These are phyloP conservation scores for Heliconius charithonia DNA, from an alignment of 2,888 invertebrate genomes.

Conservation along the genomic window DNA sequence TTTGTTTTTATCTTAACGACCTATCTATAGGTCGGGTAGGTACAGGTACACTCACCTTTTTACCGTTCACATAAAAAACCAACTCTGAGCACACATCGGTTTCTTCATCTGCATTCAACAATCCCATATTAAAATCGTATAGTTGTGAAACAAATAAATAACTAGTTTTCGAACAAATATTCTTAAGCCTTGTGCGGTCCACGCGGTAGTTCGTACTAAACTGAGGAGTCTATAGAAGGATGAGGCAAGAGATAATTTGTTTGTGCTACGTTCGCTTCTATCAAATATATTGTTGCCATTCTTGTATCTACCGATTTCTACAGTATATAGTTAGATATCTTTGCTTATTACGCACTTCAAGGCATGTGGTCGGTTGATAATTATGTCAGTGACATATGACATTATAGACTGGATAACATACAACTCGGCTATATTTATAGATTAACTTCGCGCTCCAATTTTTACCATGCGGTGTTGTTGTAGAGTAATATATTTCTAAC, in stretches of 20 bases:
- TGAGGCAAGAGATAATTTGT: conserved; percentile 27
- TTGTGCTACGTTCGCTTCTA: conserved; percentile 35
- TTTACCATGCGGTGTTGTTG: neutral
- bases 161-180: neutral
- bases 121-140: conserved; percentile 61
- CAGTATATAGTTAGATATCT: neutral
- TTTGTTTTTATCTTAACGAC: neutral
- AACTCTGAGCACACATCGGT: conserved; percentile 62
- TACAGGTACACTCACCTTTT: conserved; percentile 67
- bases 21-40: neutral
- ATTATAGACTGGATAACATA: neutral
- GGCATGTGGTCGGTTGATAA: conserved; percentile 27
- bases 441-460: neutral
- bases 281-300: conserved; percentile 19
- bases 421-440: neutral
- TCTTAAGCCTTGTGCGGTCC: conserved; percentile 32
- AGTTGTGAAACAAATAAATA: neutral
- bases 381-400: conserved; percentile 23
- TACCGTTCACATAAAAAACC: conserved; percentile 80
- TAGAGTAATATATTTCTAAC: neutral
- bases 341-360: conserved; percentile 15
- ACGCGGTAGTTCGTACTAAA: conserved; percentile 45
- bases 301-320: neutral
- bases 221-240: conserved; percentile 36
- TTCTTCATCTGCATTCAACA: conserved; percentile 69